Conservation (phyloP, 1,140 invertebrate species). For the Drosophila sp. region DNA sequence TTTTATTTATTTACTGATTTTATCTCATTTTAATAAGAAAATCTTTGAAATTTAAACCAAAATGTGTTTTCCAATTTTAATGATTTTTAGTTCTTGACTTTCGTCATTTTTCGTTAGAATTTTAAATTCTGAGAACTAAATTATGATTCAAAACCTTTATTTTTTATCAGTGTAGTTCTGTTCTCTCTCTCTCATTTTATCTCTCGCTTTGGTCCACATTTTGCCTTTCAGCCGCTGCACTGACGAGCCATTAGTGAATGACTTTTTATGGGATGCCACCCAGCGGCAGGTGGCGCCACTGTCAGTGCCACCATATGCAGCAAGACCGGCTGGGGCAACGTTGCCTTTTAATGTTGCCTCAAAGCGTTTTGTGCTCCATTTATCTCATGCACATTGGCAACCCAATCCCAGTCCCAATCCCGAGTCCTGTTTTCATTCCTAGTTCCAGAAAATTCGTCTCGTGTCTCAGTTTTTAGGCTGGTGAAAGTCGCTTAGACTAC, state of each 20-base stretch:
- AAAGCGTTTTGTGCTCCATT: conserved; percentile 70
- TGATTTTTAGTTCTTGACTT: too few species aligned
- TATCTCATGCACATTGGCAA: conserved; percentile 55
- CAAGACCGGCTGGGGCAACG: conserved; percentile 9
- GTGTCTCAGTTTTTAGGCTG: conserved; percentile 15
- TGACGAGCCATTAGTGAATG: conserved; percentile 78
- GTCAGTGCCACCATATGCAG: conserved; percentile 25
- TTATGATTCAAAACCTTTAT: too few species aligned
- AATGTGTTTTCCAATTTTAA: too few species aligned
- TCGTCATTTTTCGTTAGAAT: too few species aligned
- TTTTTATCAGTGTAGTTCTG: too few species aligned
- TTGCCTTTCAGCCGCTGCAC: conserved; percentile 35
- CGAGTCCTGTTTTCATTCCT: neutral
- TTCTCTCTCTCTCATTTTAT: neutral
- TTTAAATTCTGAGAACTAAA: too few species aligned
- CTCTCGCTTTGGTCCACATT: neutral
- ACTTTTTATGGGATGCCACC: conserved; percentile 60
- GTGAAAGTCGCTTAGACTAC: conserved; percentile 1
- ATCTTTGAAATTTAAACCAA: too few species aligned
- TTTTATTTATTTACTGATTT: too few species aligned
- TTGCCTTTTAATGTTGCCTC: conserved; percentile 66
- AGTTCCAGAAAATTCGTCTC: neutral
- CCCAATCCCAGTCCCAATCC: conserved; percentile 12
- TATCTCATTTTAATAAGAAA: too few species aligned
- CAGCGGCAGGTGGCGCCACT: conserved; percentile 55